Evolutionary conservation across 1,140 invertebrate genomes (phyloP), one percentile per base, ranked within the genome.

Genomic region (Pectinophora gossypiella): DNA sequence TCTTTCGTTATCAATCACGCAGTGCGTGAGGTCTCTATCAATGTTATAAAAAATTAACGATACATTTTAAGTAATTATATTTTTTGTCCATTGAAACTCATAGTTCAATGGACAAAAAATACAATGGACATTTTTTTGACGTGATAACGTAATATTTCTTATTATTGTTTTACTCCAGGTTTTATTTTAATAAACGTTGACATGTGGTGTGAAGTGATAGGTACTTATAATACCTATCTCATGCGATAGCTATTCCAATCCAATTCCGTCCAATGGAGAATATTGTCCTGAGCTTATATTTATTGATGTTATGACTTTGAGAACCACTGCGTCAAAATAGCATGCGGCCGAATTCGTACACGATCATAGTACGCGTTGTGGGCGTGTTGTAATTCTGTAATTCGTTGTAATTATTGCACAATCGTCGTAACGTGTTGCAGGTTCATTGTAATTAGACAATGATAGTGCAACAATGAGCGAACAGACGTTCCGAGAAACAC

Each of bases 331-430:
- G n/a, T n/a, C n/a, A n/a, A n/a, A 27, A 27, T 27, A 6, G 23
- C 23, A 12, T 27, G 23, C 12, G 23, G 23, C 59, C 5, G 58
- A 61, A 56, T 61, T 63, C 51, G 48, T 66, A 55, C 55, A 57
- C 48, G 61, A 66, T 61, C 57, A 56, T 62, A 53, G 48, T 40
- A 53, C 57, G 54, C 52, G 48, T 51, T 27, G 50, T 22, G 32
- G 49, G 43, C 51, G 15, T 63, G 58, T 61, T 56, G 53, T 57
- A 62, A 63, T 59, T 56, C 40, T 6, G 23, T 27, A 27, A 27
- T 27, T 56, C 54, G 56, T n/a, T 61, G 51, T 36, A 21, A 48
- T 19, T 15, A 59, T 66, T 71, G 59, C 68, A 64, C 64, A 71
- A 71, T 64, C 40, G 20, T 51, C 48, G 44, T 58, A 60, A 62